These are phyloP conservation scores for Saguinus imperator DNA, from an alignment of 2,113 vertebrate species.

Conservation along the genomic window DNA sequence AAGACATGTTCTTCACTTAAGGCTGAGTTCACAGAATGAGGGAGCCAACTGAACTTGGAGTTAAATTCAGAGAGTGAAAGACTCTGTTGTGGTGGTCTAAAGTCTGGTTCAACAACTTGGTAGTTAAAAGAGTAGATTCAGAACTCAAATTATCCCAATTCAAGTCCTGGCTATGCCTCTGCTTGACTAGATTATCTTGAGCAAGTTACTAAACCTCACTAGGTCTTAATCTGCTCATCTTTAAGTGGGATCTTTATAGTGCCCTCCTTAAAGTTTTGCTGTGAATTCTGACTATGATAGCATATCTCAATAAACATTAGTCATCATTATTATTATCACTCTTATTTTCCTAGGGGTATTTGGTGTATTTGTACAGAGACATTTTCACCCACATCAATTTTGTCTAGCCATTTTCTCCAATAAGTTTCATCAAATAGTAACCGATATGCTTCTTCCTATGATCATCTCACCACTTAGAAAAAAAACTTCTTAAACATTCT, in stretches of 20 bases:
- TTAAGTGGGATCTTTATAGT: background rate
- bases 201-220: background rate
- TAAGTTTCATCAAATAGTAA: background rate
- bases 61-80: background rate
- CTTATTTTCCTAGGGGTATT: background rate
- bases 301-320: background rate
- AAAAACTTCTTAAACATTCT: background rate
- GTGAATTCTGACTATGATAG: background rate
- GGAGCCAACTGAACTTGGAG: background rate
- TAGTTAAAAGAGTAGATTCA: background rate
- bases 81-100: background rate
- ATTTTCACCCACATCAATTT: background rate
- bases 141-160: background rate
- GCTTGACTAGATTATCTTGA: background rate
- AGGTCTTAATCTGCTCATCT: background rate
- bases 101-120: background rate
- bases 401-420: slow-evolving; percentile 1
- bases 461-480: background rate
- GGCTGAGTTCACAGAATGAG: background rate
- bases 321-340: background rate
- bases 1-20: background rate
- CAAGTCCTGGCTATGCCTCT: background rate
- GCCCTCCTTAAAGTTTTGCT: background rate
- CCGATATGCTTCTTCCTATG: background rate
- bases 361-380: background rate